Base-by-base conservation (phyloP, 2,113 vertebrate species). In the Stegastes partitus region DNA sequence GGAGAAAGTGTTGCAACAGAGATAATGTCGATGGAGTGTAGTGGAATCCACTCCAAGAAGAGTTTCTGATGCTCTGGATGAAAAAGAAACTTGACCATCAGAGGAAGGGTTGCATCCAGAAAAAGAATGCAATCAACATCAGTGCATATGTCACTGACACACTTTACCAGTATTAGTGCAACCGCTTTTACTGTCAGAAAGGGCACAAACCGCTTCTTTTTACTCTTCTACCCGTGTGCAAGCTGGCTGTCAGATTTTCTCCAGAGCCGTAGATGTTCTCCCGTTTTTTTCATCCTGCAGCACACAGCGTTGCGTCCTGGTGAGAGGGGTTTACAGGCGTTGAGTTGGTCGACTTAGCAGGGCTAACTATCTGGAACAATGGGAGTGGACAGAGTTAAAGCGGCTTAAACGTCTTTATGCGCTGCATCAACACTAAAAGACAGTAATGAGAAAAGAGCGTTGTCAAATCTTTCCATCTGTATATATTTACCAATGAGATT, bases 401-500 rank as follows among this genome's bases (percentile, higher is more conserved):
- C 18, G 54, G 78, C 65, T 86, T 85, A 77, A 72, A 68, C 47
- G 55, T 68, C 69, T 84, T 79, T 12, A 39, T 79, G 45, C 47
- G 34, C 53, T 51, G 21, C 34, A 67, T 70, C 64, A 72, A 65
- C 66, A 70, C 66, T 59, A 67, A 75, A 82, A 54, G 16, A 70
- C 22, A 64, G 67, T 64, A 51, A 57, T 42, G 63, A 71, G 53
- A 55, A 63, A 56, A 76, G 49, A 57, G 69, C 23, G 57, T 68
- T 53, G 69, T 75, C 81, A 79, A 61, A 70, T 74, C 71, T 84
- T 74, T 77, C 16, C 37, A 44, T 78, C 62, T 63, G 68, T 57
- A 54, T 70, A 76, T 77, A 72, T 90, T 76, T 81, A 83, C 58
- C 58, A 31, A 63, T 59, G 74, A 84, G 84, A 83, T 89, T 84